Evolutionary conservation across 2,797 vertebrate genomes (phyloP).

Genomic region (Diplodus sargus): DNA sequence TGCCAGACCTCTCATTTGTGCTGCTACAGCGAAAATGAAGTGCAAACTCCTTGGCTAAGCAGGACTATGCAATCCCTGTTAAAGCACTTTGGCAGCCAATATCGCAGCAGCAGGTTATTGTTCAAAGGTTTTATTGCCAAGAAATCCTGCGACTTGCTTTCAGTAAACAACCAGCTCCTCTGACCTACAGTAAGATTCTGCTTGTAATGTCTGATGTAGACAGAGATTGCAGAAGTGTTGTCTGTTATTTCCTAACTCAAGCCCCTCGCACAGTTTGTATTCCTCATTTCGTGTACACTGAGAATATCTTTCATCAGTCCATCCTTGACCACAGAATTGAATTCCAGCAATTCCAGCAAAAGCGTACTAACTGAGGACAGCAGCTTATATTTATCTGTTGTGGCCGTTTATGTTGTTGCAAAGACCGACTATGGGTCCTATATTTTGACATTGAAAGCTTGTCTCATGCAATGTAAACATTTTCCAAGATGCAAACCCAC

Average conservation of each 20-base stretch:
- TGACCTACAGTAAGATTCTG: constrained; percentile 26
- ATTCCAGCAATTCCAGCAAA: constrained; percentile 14
- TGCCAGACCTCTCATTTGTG: constrained; percentile 49
- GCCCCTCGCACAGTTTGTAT: not conserved
- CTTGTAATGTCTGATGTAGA: constrained; percentile 1
- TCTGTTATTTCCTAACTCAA: not conserved
- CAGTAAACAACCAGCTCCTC: constrained; percentile 34
- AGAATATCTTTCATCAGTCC: constrained; percentile 1
- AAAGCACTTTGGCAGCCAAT: constrained; percentile 61
- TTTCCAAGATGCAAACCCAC: constrained; percentile 1
- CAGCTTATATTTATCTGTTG: constrained; percentile 5
- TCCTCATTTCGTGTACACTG: not conserved
- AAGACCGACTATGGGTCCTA: not conserved
- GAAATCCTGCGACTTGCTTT: constrained; percentile 38
- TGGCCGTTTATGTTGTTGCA: not conserved
- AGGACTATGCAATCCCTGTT: constrained; percentile 59
- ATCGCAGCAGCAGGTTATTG: constrained; percentile 52
- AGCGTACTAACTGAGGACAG: not conserved
- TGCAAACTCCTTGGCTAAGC: constrained; percentile 62
- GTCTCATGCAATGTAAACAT: constrained; percentile 6
- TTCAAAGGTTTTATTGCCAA: constrained; percentile 47
- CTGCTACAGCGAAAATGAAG: constrained; percentile 61
- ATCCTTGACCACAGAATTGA: not conserved
- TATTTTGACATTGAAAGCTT: constrained; percentile 23
- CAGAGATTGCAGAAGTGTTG: not conserved